Percentiles rank a stretch among this genome's conserved stretches.
These are phyloP conservation scores for Adela reaumurella DNA, from an alignment of 2,888 invertebrate genomes.

Conservation along the genomic window DNA sequence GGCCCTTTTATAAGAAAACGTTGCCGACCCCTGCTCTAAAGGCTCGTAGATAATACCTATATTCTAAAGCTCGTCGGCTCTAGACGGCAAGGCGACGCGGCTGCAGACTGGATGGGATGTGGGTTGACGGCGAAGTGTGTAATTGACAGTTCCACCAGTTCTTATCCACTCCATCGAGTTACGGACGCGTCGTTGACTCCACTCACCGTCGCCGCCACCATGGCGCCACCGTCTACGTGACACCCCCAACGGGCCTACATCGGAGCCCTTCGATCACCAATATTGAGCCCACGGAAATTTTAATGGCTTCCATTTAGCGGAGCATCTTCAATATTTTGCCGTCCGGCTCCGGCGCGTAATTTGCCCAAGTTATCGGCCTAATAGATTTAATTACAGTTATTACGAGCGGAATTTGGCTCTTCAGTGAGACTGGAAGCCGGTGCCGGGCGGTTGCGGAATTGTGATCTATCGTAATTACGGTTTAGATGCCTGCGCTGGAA, in stretches of 20 bases:
- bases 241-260: background rate
- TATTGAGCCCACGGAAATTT: slow-evolving; percentile 1
- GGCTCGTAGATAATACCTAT: no score
- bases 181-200: background rate
- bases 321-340: background rate
- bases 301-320: slow-evolving; percentile 1
- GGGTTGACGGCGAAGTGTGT: no score
- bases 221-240: background rate
- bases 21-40: no score
- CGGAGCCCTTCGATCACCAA: background rate
- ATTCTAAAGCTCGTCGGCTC: no score
- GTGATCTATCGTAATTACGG: no score
- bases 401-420: background rate
- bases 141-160: background rate
- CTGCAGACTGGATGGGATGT: no score
- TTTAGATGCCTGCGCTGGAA: no score
- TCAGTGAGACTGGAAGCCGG: no score
- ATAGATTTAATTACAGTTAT: background rate
- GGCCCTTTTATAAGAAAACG: no score
- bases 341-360: background rate
- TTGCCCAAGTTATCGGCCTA: background rate
- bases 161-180: background rate
- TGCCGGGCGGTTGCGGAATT: no score
- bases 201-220: no score
- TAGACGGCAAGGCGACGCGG: no score